Conservation (phyloP, 2,113 vertebrate genomes). For the Anhinga rufa region DNA sequence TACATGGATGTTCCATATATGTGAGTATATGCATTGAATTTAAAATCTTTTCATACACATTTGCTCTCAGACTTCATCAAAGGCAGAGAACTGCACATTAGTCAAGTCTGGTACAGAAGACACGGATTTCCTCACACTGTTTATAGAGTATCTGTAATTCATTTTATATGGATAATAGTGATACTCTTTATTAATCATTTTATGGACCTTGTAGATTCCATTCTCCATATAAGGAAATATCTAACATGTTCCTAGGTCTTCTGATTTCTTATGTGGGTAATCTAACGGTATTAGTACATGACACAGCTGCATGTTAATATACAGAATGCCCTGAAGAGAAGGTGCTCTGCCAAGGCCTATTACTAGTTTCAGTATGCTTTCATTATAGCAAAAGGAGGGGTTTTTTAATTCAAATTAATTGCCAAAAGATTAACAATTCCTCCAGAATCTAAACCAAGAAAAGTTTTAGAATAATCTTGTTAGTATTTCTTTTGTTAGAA, state of each 20-base stretch:
- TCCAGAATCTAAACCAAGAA: background rate
- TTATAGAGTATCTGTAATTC: background rate
- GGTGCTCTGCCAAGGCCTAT: background rate
- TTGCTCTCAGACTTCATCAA: background rate
- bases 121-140: background rate
- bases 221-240: background rate
- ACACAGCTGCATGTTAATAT: background rate
- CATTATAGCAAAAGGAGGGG: background rate
- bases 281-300: background rate
- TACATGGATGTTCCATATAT: background rate
- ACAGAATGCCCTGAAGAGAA: background rate
- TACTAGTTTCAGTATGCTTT: background rate
- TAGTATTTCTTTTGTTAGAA: background rate
- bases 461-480: background rate
- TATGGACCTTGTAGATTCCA: background rate
- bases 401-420: background rate
- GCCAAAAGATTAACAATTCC: background rate
- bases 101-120: background rate
- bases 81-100: background rate
- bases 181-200: background rate
- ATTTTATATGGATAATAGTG: background rate
- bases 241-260: background rate
- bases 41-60: background rate
- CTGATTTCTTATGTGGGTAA: background rate
- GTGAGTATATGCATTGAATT: background rate